These are phyloP conservation scores for Zaprionus africanus DNA, from an alignment of 1,140 invertebrate species.

Conservation along the genomic window DNA sequence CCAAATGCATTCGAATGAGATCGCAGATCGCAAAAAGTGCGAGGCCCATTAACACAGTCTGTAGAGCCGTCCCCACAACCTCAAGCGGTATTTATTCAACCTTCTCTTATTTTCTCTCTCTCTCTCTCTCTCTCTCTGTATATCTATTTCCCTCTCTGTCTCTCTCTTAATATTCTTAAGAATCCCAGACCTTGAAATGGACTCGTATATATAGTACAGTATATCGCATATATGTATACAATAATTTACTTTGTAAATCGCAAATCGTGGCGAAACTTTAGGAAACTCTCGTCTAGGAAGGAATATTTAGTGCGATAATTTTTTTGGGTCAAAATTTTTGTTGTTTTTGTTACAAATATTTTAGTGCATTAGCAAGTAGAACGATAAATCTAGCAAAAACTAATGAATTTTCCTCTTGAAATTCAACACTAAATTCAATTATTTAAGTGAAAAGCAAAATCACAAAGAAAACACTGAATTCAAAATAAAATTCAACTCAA, in stretches of 20 bases:
- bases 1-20: constrained; percentile 20
- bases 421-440: constrained; percentile 71
- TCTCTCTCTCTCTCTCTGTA: background rate
- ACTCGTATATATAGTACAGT: background rate
- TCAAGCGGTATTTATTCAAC: constrained; percentile 9
- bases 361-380: constrained; percentile 49
- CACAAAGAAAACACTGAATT: constrained; percentile 66
- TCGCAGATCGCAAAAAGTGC: constrained; percentile 5
- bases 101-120: background rate
- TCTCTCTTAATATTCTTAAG: background rate
- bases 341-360: constrained; percentile 48
- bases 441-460: constrained; percentile 51
- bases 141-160: background rate
- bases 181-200: background rate
- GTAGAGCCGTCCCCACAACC: constrained; percentile 28
- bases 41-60: constrained; percentile 25
- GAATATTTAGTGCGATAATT: constrained; percentile 19
- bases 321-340: constrained; percentile 2
- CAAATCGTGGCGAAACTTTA: constrained; percentile 8
- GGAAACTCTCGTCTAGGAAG: constrained; percentile 22
- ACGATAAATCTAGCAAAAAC: constrained; percentile 34
- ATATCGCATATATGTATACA: constrained; percentile 5
- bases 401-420: constrained; percentile 80
- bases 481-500: constrained; percentile 14
- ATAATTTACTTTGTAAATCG: constrained; percentile 30